Conservation (phyloP, 2,888 invertebrate genomes). For the Pyralis farinalis region DNA sequence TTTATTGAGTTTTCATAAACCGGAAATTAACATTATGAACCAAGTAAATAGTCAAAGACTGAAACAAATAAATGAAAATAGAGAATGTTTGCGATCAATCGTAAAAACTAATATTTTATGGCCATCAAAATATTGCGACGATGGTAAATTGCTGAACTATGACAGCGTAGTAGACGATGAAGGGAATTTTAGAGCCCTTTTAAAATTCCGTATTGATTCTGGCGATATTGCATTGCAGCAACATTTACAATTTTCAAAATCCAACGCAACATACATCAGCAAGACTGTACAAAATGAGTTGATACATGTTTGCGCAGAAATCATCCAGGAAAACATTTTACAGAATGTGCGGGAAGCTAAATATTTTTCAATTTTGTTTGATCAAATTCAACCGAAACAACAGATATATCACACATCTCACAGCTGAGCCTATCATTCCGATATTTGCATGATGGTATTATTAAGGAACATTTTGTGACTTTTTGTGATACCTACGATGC, state of each 20-base stretch:
- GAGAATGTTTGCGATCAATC: constrained; percentile 14
- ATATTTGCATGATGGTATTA: constrained; percentile 20
- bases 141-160: constrained; percentile 13
- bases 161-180: constrained; percentile 11
- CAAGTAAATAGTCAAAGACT: constrained; percentile 11
- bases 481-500: constrained; percentile 13
- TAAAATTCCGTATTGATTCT: constrained; percentile 15
- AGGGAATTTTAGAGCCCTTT: constrained; percentile 18
- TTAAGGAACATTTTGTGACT: constrained; percentile 15
- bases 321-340: constrained; percentile 17
- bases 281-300: constrained; percentile 14
- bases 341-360: constrained; percentile 15
- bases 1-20: constrained; percentile 11
- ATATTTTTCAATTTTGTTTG: constrained; percentile 25
- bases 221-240: constrained; percentile 13
- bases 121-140: constrained; percentile 16
- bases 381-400: too few relatives aligned
- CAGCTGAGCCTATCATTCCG: constrained; percentile 26
- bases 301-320: constrained; percentile 15
- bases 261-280: constrained; percentile 16
- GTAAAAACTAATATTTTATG: constrained; percentile 16
- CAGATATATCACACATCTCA: constrained; percentile 20
- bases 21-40: constrained; percentile 12
- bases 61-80: constrained; percentile 11
- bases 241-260: constrained; percentile 15